Base-by-base conservation (phyloP, 2,888 invertebrate species). In the Oligia latruncula region DNA sequence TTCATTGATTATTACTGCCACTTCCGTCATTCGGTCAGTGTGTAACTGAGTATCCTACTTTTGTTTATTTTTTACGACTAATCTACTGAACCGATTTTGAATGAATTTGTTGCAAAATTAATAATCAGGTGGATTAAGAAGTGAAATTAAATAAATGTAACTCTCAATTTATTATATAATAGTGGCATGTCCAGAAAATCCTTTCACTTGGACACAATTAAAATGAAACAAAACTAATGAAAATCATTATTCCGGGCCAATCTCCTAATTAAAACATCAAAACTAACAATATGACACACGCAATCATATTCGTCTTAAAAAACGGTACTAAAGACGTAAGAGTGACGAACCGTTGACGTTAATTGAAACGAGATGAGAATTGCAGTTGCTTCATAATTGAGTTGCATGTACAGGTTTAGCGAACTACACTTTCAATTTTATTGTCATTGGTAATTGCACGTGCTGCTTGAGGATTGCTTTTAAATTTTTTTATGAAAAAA, bases 341-440 rank as follows among this genome's bases (percentile, higher is more conserved):
- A 46, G 15, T 86, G 80, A 78, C 84, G 86, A 77, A 62, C 40
- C 23, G 73, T 62, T 83, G 84, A 81, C 80, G 77, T 75, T 78
- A 84, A 81, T 86, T 55, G 35, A 84, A 78, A 66, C 72, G n/a
- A 77, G 78, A 84, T 81, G 60, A 78, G 65, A 75, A 71, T 58
- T 11, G 29, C 66, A 46, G 29, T 35, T 77, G 66, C 72, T 70
- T 79, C 66, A 29, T 74, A 82, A 71, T 73, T 43, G 66, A 20
- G 67, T 87, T 58, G 85, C 88, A 85, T 85, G 85, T 71, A n/a
- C 46, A 58, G 58, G 78, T 84, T 84, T 77, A 80, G 40, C 81
- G 70, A 79, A 81, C 79, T 66, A 65, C 64, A 76, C 88, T 88
- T 88, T 88, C 83, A 83, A 35, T 78, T 71, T 60, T n/a, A n/a